A percentile compares a stretch with the other conserved stretches of the same genome.
These are phyloP conservation scores for Vicugna pacos DNA, from an alignment of 2,113 vertebrate species.

Conservation along the genomic window DNA sequence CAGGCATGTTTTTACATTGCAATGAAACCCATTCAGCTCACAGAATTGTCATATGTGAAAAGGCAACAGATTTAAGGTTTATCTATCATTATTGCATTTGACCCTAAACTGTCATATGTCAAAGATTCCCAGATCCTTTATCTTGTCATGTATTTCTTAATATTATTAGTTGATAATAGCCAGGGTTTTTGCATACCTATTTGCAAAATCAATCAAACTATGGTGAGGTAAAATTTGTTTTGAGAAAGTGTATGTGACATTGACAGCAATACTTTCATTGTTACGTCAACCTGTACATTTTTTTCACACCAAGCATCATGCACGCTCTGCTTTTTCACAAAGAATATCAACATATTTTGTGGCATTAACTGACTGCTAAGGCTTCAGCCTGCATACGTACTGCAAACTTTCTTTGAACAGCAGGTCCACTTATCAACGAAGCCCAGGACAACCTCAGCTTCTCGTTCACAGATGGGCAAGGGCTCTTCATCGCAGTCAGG, in stretches of 20 bases:
- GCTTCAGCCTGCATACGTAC: slow-evolving; percentile 84
- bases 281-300: background rate
- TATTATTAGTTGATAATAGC: background rate
- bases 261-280: background rate
- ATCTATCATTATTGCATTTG: background rate
- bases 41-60: background rate
- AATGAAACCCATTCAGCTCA: background rate
- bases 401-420: slow-evolving; percentile 95
- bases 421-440: slow-evolving; percentile 92
- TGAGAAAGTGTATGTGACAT: background rate
- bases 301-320: background rate
- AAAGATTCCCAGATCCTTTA: background rate
- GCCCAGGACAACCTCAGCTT: slow-evolving; percentile 93
- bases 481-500: slow-evolving; percentile 91
- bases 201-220: background rate
- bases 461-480: slow-evolving; percentile 90
- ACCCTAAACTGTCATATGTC: background rate
- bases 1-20: background rate
- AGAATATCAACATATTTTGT: background rate
- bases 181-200: background rate
- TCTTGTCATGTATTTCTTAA: background rate
- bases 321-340: background rate
- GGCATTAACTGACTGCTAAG: background rate
- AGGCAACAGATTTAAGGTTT: background rate
- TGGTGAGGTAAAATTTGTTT: background rate